Conservation (phyloP, 2,888 invertebrate species). For the Ypsolopha sequella region DNA sequence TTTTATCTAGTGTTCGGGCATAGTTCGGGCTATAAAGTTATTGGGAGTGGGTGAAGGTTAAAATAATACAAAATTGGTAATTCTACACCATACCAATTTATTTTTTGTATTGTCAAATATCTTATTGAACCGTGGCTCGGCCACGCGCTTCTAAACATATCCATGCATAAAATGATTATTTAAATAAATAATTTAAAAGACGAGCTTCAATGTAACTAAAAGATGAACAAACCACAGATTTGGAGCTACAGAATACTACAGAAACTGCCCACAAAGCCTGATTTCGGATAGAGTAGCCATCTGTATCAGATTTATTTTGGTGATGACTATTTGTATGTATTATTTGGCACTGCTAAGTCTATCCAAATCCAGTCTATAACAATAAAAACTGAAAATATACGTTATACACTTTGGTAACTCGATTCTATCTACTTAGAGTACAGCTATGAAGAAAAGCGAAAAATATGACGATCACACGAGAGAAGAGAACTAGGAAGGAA, state of each 20-base stretch:
- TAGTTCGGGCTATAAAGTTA: too few species aligned
- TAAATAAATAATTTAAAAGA: neutral
- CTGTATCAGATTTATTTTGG: too few species aligned
- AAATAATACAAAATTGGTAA: constrained; percentile 15
- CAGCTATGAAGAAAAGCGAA: neutral
- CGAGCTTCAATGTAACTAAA: too few species aligned
- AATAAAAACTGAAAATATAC: neutral
- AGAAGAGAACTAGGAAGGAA: too few species aligned
- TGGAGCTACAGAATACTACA: neutral
- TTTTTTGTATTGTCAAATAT: constrained; percentile 58
- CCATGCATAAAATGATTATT: constrained; percentile 1
- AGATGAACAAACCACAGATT: neutral
- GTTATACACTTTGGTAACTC: constrained; percentile 52
- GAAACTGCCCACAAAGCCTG: too few species aligned
- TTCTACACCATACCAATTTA: constrained; percentile 57
- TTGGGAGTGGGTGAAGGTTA: neutral
- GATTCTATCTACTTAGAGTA: constrained; percentile 22
- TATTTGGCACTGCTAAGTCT: too few species aligned
- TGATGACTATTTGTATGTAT: too few species aligned
- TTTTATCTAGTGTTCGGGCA: too few species aligned
- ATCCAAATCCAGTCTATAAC: too few species aligned
- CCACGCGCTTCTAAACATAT: constrained; percentile 13
- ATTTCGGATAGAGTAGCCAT: too few species aligned
- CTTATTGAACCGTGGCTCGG: constrained; percentile 19
- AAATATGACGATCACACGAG: too few species aligned